phyloP scores from a whole-genome alignment of 1,140 invertebrate species.

The Drosophila nikananu region DNA sequence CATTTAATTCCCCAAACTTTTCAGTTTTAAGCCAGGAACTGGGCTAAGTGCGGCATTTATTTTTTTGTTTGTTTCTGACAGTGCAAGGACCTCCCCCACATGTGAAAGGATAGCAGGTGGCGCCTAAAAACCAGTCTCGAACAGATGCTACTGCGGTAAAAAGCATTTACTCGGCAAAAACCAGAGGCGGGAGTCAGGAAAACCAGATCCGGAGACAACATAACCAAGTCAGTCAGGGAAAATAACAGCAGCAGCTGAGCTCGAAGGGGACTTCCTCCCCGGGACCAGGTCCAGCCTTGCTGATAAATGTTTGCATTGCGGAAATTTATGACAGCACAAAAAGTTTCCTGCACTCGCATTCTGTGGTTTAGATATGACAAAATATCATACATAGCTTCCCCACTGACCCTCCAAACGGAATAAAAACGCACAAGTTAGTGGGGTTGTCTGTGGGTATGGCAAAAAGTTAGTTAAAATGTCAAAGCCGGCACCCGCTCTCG shows the following conservation, averaged over 20 bases:
- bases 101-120: slow-evolving; percentile 31
- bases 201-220: slow-evolving; percentile 26
- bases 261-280: slow-evolving; percentile 15
- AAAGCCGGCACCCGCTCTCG: slow-evolving; percentile 44
- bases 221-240: slow-evolving; percentile 51
- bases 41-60: slow-evolving; percentile 15
- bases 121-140: slow-evolving; percentile 14
- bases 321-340: slow-evolving; percentile 80
- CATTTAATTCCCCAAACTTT: slow-evolving; percentile 21
- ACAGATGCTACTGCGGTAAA: slow-evolving; percentile 65
- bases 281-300: slow-evolving; percentile 46
- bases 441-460: not conserved
- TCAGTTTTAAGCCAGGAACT: not conserved
- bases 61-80: not conserved
- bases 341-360: slow-evolving; percentile 70
- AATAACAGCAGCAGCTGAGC: slow-evolving; percentile 45
- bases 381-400: slow-evolving; percentile 61
- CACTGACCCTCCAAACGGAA: not conserved
- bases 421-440: slow-evolving; percentile 33
- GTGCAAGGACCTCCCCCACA: slow-evolving; percentile 23
- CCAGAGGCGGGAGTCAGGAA: slow-evolving; percentile 13
- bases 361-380: slow-evolving; percentile 80
- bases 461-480: slow-evolving; percentile 80
- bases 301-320: slow-evolving; percentile 81
- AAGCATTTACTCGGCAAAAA: slow-evolving; percentile 69